phyloP scores from a whole-genome alignment of 1,140 invertebrate species.

The Lasioglossum albipes region DNA sequence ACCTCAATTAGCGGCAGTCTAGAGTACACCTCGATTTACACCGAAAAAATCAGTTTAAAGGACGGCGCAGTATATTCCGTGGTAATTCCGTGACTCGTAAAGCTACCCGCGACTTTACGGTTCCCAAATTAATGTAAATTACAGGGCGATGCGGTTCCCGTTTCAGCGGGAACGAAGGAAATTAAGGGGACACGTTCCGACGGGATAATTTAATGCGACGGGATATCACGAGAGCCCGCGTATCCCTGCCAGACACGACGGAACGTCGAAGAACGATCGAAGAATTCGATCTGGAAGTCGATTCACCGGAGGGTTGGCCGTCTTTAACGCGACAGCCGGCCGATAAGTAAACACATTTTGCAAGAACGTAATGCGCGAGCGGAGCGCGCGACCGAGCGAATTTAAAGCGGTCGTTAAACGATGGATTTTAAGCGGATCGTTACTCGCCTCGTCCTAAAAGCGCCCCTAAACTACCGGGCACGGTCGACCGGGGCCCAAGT shows the following conservation, averaged over 20 bases:
- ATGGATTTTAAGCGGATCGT: constrained; percentile 62
- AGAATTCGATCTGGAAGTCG: neutral
- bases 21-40: neutral
- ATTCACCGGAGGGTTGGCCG: too few relatives aligned
- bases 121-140: constrained; percentile 13
- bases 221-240: too few relatives aligned
- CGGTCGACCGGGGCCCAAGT: constrained; percentile 25
- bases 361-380: constrained; percentile 14
- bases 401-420: constrained; percentile 66
- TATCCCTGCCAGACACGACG: neutral
- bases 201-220: neutral
- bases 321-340: neutral
- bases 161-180: neutral
- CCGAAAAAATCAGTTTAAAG: neutral
- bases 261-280: neutral
- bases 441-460: constrained; percentile 57
- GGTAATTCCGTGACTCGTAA: constrained; percentile 23
- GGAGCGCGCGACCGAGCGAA: constrained; percentile 46
- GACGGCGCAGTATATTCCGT: constrained; percentile 10
- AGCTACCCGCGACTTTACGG: neutral
- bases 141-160: neutral
- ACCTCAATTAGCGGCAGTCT: neutral
- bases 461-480: constrained; percentile 55
- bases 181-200: neutral
- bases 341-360: constrained; percentile 44